phyloP scores from a whole-genome alignment of 1,140 invertebrate genomes.

The Polyergus mexicanus region DNA sequence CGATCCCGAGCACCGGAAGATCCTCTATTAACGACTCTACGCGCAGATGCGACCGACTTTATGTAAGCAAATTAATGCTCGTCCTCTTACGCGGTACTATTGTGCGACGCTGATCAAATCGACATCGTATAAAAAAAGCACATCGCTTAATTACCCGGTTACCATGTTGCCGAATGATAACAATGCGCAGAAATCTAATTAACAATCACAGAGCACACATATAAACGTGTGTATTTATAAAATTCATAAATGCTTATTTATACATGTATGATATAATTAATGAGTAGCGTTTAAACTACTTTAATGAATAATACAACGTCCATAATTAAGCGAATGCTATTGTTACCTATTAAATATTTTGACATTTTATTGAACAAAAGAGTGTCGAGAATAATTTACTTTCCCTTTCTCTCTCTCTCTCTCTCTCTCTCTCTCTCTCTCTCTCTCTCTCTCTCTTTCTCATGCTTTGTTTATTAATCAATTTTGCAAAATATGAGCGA shows the following conservation, averaged over 20 bases:
- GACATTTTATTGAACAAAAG: constrained; percentile 29
- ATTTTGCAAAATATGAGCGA: constrained; percentile 3
- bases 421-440: too few relatives aligned
- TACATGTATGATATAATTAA: constrained; percentile 23
- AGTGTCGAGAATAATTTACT: constrained; percentile 25
- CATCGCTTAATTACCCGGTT: constrained; percentile 67
- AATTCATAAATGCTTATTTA: constrained; percentile 27
- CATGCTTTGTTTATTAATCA: constrained; percentile 21
- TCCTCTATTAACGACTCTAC: constrained; percentile 36
- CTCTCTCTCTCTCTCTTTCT: too few relatives aligned
- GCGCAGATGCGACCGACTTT: constrained; percentile 58
- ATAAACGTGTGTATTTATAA: constrained; percentile 17
- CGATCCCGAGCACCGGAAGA: constrained; percentile 58
- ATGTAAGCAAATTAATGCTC: constrained; percentile 67
- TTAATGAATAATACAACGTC: neutral
- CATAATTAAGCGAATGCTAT: constrained; percentile 48
- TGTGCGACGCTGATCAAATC: constrained; percentile 55
- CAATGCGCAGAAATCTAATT: constrained; percentile 18
- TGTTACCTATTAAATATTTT: constrained; percentile 37
- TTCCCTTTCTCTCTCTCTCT: neutral
- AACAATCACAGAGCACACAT: neutral
- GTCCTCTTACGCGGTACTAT: constrained; percentile 46
- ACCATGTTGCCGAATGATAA: constrained; percentile 5
- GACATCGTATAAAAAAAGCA: constrained; percentile 39
- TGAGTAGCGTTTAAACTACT: constrained; percentile 24